Evolutionary conservation across 2,888 invertebrate species (phyloP), one percentile per base, ranked within the genome.

Genomic region (Aphrophora alni): DNA sequence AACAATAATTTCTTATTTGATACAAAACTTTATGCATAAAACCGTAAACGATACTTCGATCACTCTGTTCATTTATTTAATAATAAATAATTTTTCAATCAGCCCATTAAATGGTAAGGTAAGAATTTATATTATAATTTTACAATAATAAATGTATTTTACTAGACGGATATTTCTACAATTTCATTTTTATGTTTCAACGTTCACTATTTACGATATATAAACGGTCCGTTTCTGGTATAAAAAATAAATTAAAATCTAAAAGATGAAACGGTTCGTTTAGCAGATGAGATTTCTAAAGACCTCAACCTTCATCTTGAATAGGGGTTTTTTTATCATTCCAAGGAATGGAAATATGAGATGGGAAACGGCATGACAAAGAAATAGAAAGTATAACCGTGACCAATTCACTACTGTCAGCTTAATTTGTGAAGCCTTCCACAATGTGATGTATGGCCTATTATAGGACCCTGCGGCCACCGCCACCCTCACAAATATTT

Each of bases 351-450:
- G 59, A 59, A 59, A 21, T 21, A 21, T 4, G 21, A 21, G 21
- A 21, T 5, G 59, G n/a, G 21, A 59, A 21, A 59, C 59, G 59
- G 59, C 59, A 14, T 59, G 59, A 59, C 59, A 59, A 59, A 59
- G 59, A 59, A 59, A 59, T 14, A 59, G 59, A 59, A 59, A 59
- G 59, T 59, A 59, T n/a, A 59, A n/a, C 59, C 59, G 10, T 59
- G 59, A 59, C 59, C 59, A 59, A 59, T 59, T 4, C 59, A n/a
- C 1, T 2, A 21, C 59, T 21, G 59, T 59, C 59, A 59, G 59
- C 59, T 59, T 59, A 59, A 59, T 59, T 59, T 59, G 59, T 59
- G 59, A 59, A 59, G 59, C 59, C 59, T 59, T 59, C n/a, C 59
- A n/a, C 12, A 14, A 59, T n/a, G 59, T 59, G 59, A 59, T 59